These are phyloP conservation scores for Athetis lepigone DNA, from an alignment of 2,888 invertebrate genomes.

Conservation along the genomic window DNA sequence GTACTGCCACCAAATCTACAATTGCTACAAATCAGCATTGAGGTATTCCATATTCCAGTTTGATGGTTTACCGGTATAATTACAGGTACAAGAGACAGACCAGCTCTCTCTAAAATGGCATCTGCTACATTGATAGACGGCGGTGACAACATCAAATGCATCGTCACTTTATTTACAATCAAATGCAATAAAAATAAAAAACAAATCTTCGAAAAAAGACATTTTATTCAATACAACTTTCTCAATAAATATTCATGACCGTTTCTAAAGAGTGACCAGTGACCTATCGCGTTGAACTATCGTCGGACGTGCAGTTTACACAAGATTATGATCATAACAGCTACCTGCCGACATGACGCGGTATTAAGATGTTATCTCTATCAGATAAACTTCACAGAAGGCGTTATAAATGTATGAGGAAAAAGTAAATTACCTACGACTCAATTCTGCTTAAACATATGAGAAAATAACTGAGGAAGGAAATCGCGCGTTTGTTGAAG, in stretches of 20 bases:
- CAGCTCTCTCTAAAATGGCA: too few species aligned
- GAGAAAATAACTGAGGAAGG: constrained; percentile 45
- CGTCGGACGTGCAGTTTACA: constrained; percentile 57
- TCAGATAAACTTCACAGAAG: constrained; percentile 55
- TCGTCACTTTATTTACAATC: too few species aligned
- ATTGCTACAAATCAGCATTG: too few species aligned
- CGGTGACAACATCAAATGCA: too few species aligned
- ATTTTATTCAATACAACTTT: constrained; percentile 16
- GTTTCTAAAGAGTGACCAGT: constrained; percentile 16
- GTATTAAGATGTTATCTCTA: constrained; percentile 56
- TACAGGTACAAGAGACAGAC: too few species aligned
- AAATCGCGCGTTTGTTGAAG: constrained; percentile 20
- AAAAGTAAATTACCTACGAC: constrained; percentile 48
- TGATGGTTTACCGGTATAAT: too few species aligned
- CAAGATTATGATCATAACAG: constrained; percentile 43
- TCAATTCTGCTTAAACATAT: constrained; percentile 48
- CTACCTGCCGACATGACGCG: constrained; percentile 46
- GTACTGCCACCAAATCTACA: too few species aligned
- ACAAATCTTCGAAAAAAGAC: background rate
- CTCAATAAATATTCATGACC: constrained; percentile 39
- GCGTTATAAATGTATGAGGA: constrained; percentile 40
- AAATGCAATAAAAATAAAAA: too few species aligned
- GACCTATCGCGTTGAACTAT: constrained; percentile 54
- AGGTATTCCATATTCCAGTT: too few species aligned
- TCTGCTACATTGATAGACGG: too few species aligned